Base-by-base conservation (phyloP, 2,797 vertebrate genomes). In the Echiichthys vipera region DNA sequence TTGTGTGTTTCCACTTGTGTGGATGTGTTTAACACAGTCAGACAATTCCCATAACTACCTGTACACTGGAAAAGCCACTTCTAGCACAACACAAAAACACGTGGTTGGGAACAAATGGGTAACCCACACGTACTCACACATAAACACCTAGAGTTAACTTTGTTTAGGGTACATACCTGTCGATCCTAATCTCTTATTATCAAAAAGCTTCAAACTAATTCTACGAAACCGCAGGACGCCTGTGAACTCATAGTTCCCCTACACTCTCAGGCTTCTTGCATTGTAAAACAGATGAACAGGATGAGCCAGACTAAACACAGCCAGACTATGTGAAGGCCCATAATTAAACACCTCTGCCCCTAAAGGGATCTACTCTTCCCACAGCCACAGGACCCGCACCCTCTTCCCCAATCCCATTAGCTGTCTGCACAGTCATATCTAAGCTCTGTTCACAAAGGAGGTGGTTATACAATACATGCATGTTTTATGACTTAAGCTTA, bases 291-390 rank as follows among this genome's bases (percentile, higher is more conserved):
- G 66, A 77, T 73, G 42, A 71, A 70, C 56, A 58, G 77, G 67
- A 71, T 68, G 68, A 84, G 64, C 71, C 80, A 80, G 81, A 78
- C 85, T 79, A 76, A 86, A 84, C 86, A 84, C 42, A 67, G 66
- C 49, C 74, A 87, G 77, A 76, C 71, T 49, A 65, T 57, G 65
- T 71, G 78, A 89, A 66, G 90, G 71, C 84, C 65, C 71, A 77
- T 92, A 93, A 93, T 92, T 91, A 93, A 94, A 94, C 92, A 91
- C 90, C 87, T 91, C 71, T 66, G 29, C 43, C 58, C 77, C 83
- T 65, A 45, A 59, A 83, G 87, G 80, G 67, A 70, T 80, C 74
- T 2, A 1, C 64, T 73, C 50, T 11, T 8, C 69, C 54, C 68
- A 66, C 77, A 68, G 58, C 40, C 15, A 68, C 66, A 70, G 25